These are phyloP conservation scores for Sander vitreus DNA, from an alignment of 2,113 vertebrate species.

Conservation along the genomic window DNA sequence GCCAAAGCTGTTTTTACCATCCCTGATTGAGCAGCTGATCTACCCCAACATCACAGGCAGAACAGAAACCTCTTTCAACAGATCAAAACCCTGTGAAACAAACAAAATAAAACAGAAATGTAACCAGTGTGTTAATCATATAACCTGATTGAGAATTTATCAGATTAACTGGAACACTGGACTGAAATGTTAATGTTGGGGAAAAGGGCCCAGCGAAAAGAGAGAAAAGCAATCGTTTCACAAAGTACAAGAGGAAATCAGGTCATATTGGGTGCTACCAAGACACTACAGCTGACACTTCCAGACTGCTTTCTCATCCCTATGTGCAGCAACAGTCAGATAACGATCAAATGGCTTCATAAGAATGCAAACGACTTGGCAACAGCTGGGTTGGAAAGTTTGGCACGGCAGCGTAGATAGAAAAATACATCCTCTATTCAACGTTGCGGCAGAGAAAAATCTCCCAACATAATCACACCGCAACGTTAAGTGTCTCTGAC, in stretches of 20 bases:
- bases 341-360: slow-evolving; percentile 57
- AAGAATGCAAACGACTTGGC: slow-evolving; percentile 52
- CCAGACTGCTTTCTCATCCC: slow-evolving; percentile 27
- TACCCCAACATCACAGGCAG: neutral
- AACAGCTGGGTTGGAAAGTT: slow-evolving; percentile 55
- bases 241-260: slow-evolving; percentile 35
- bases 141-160: neutral
- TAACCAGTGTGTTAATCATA: neutral
- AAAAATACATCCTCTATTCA: slow-evolving; percentile 42
- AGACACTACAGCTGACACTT: slow-evolving; percentile 28
- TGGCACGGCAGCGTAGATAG: slow-evolving; percentile 15
- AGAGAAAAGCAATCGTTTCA: neutral
- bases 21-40: neutral
- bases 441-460: slow-evolving; percentile 44
- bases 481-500: slow-evolving; percentile 62
- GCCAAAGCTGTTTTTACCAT: neutral
- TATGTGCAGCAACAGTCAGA: slow-evolving; percentile 46
- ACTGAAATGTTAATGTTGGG: neutral
- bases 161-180: neutral
- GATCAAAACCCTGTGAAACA: neutral
- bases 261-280: slow-evolving; percentile 19
- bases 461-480: slow-evolving; percentile 59
- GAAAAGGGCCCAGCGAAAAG: neutral
- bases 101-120: neutral
- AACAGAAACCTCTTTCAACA: neutral